Conservation (phyloP, 2,888 invertebrate genomes). For the Plebejus melissa region DNA sequence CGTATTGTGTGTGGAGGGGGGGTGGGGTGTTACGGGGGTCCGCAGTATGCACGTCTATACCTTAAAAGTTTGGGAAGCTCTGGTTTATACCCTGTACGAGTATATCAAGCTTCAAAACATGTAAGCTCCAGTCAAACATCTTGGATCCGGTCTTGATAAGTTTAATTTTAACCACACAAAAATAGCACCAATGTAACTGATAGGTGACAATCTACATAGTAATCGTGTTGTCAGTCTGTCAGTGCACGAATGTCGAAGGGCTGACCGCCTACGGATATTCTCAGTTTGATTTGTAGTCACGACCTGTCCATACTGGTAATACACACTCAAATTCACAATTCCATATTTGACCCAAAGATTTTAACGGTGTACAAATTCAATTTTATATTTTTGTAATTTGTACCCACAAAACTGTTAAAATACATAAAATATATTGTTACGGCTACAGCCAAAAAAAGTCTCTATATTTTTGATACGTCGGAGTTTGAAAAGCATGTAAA, state of each 20-base stretch:
- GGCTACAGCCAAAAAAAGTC: neutral
- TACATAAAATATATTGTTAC: too few species aligned
- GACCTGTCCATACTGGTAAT: neutral
- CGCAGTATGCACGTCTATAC: too few species aligned
- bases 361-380: neutral
- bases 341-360: neutral
- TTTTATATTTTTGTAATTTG: neutral
- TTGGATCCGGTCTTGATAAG: neutral
- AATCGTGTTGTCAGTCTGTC: neutral
- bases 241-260: neutral
- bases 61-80: too few species aligned
- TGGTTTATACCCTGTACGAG: too few species aligned
- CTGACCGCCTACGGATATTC: conserved; percentile 1
- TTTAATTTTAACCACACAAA: neutral
- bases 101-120: too few species aligned
- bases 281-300: neutral
- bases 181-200: neutral
- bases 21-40: too few species aligned
- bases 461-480: neutral
- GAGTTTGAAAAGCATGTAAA: conserved; percentile 4
- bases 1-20: too few species aligned
- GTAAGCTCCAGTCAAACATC: too few species aligned
- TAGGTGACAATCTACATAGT: neutral
- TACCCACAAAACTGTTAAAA: too few species aligned
- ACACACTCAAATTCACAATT: neutral